A percentile compares a stretch with the other conserved stretches of the same genome.
phyloP scores from a whole-genome alignment of 1,140 invertebrate species.

The Akabosia matsudoensis region DNA sequence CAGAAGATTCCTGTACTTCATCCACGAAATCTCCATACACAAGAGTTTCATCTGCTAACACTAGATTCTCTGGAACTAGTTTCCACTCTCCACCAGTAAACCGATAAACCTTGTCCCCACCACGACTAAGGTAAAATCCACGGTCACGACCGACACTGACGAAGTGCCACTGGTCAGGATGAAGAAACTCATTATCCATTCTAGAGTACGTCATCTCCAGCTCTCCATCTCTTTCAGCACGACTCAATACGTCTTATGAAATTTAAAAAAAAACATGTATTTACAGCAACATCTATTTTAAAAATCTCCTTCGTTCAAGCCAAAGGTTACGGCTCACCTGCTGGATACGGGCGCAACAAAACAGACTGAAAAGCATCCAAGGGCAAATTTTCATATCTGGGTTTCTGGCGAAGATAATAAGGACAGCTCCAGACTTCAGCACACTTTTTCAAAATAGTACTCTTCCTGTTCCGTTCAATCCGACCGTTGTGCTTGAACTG shows the following conservation, averaged over 20 bases:
- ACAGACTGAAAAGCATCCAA: neutral
- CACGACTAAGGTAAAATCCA: conserved; percentile 26
- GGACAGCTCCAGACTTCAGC: conserved; percentile 3
- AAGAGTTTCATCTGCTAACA: conserved; percentile 68
- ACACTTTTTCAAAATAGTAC: neutral
- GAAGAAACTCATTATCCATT: conserved; percentile 28
- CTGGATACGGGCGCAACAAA: conserved; percentile 18
- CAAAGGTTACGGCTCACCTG: neutral
- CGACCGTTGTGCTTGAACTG: conserved; percentile 5
- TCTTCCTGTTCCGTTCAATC: neutral
- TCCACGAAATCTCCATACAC: conserved; percentile 74
- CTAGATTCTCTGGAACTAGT: conserved; percentile 52
- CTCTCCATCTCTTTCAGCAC: conserved; percentile 41
- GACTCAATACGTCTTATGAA: conserved; percentile 29
- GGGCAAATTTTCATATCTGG: neutral
- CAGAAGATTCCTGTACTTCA: conserved; percentile 59
- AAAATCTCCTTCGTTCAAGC: too few relatives aligned
- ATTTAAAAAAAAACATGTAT: neutral
- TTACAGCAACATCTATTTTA: too few relatives aligned
- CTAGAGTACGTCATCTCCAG: conserved; percentile 47
- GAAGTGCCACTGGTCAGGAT: conserved; percentile 16
- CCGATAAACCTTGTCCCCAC: conserved; percentile 36
- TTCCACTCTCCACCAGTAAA: conserved; percentile 51
- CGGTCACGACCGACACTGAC: conserved; percentile 7
- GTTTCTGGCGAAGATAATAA: neutral